phyloP scores from a whole-genome alignment of 64 coral and sea anemone genomes.

The Montipora efflorescens region DNA sequence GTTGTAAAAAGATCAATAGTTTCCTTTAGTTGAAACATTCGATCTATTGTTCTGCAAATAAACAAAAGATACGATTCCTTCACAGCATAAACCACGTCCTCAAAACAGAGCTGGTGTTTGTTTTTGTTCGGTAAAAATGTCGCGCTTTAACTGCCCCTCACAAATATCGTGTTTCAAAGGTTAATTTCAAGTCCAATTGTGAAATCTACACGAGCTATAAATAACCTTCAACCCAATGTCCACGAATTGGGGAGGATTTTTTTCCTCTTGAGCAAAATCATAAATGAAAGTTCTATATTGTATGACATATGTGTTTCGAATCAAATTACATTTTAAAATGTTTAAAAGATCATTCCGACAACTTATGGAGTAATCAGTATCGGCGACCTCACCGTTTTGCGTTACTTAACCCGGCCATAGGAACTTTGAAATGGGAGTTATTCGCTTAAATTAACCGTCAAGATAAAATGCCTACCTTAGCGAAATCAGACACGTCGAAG shows the following conservation, averaged over 20 bases:
- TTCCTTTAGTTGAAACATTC: neutral
- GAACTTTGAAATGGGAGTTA: neutral
- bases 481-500: slow-evolving; percentile 97
- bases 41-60: neutral
- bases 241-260: too few species aligned
- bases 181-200: neutral
- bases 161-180: neutral
- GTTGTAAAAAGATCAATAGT: neutral
- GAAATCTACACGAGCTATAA: neutral
- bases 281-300: too few species aligned
- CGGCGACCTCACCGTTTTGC: too few species aligned
- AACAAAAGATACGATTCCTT: slow-evolving; percentile 22
- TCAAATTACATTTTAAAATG: too few species aligned
- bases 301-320: too few species aligned
- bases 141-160: neutral
- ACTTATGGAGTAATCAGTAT: too few species aligned
- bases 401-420: neutral
- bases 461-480: slow-evolving; percentile 71
- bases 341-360: too few species aligned
- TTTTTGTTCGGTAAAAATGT: neutral
- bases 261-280: too few species aligned
- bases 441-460: too few species aligned
- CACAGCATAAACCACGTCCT: neutral
- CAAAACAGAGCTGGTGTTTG: neutral
- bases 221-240: too few species aligned